Base-by-base conservation (phyloP, 2,888 invertebrate species). In the Campoplex capitator region DNA sequence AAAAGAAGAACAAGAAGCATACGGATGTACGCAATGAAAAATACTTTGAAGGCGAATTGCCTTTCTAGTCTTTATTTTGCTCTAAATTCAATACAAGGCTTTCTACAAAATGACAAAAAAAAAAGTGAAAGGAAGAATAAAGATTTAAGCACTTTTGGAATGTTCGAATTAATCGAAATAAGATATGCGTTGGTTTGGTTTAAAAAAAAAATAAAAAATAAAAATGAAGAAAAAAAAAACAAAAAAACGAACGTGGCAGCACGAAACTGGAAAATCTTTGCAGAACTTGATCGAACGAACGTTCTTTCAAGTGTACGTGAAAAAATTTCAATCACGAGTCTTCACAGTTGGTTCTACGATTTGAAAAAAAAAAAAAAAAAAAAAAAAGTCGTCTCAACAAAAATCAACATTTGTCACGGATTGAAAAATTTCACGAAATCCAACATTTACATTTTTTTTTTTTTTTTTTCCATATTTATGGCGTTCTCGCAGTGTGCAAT, bases 1-100 rank as follows among this genome's bases (percentile, higher is more conserved):
- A 18, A 45, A n/a, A 35, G 35, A 68, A 68, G 4, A 32, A 42
- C 3, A 68, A 56, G 56, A 32, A 62, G 35, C 62, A 62, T 23
- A 62, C 23, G 32, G 62, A 45, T 8, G 45, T 32, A 71, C 71
- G 67, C 81, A 67, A 74, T 81, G 38, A 81, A 73, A 62, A 74
- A 62, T 81, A 65, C 51, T 51, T 81, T 56, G 62, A 80, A 38
- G 45, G 58, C 71, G 16, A 80, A 70, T 78, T 94, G 92, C 92
- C 94, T 94, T 94, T 94, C 93, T 94, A 94, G 94, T 94, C 93
- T 94, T 94, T 94, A 94, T 94, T 94, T 94, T 93, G 93, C 93
- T 93, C 92, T 93, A 93, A 94, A 94, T 93, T 90, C 91, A 93
- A 92, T 94, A 94, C 94, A 94, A 93, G 92, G 91, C 92, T 92